These are phyloP conservation scores for Hystrix brachyura DNA, from an alignment of 2,113 vertebrate genomes.

Conservation along the genomic window DNA sequence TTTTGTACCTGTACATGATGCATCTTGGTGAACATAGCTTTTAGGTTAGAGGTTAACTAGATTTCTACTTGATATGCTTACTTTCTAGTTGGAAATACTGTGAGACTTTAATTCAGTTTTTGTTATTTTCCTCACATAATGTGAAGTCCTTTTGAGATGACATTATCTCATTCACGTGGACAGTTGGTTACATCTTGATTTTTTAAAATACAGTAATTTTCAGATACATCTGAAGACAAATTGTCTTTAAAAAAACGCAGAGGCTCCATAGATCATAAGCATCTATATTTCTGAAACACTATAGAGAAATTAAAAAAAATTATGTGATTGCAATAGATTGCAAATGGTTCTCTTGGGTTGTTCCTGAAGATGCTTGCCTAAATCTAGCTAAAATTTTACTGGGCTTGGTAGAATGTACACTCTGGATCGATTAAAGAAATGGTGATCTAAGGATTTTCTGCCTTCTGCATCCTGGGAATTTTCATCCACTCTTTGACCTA, in stretches of 20 bases:
- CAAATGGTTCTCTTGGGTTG: neutral
- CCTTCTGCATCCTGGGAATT: neutral
- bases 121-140: slow-evolving; percentile 14
- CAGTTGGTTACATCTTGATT: neutral
- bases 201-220: slow-evolving; percentile 7
- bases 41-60: slow-evolving; percentile 46
- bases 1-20: too few relatives aligned
- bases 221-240: slow-evolving; percentile 15
- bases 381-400: neutral
- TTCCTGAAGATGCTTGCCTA: neutral
- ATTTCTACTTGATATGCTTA: slow-evolving; percentile 47
- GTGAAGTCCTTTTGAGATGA: neutral
- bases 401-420: neutral
- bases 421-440: neutral
- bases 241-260: neutral
- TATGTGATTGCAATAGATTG: neutral
- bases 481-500: neutral
- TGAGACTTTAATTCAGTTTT: neutral
- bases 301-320: neutral
- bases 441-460: slow-evolving; percentile 41
- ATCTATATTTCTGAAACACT: neutral
- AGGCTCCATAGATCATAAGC: neutral
- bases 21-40: neutral
- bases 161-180: neutral
- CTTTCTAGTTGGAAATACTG: slow-evolving; percentile 28